phyloP scores from a whole-genome alignment of 2,888 invertebrate species.

The Stenolophus ochropezus region DNA sequence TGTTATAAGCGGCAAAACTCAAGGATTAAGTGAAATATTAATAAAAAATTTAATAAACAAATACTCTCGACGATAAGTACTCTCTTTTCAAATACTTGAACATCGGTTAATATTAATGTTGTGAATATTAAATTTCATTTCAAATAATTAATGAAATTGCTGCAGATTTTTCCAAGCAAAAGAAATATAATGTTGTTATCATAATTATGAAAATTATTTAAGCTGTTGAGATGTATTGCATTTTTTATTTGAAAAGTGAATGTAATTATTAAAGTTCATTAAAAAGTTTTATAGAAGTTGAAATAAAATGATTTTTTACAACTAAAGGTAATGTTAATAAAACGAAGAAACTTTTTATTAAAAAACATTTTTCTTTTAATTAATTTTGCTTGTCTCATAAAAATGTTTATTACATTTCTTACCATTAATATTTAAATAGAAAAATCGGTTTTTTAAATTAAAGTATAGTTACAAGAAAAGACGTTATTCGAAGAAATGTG shows the following conservation, averaged over 20 bases:
- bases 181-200: not conserved
- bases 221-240: not conserved
- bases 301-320: not conserved
- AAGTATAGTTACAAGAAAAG: too few relatives aligned
- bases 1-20: conserved; percentile 21
- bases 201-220: conserved; percentile 3
- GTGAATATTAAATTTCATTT: conserved; percentile 31
- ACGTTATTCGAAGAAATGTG: too few relatives aligned
- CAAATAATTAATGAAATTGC: conserved; percentile 17
- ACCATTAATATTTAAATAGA: too few relatives aligned
- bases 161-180: not conserved
- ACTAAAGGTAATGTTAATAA: not conserved
- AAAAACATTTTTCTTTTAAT: too few relatives aligned
- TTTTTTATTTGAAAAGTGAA: not conserved
- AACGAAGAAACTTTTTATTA: not conserved
- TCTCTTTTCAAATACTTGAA: not conserved
- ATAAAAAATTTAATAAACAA: conserved; percentile 35
- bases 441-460: too few relatives aligned
- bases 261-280: not conserved
- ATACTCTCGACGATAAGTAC: conserved; percentile 1
- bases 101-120: conserved; percentile 25
- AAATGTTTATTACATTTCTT: too few relatives aligned
- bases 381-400: too few relatives aligned
- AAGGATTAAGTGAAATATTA: conserved; percentile 46
- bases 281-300: not conserved